A percentile compares a stretch with the other conserved stretches of the same genome.
phyloP scores from a whole-genome alignment of 2,888 invertebrate genomes.

The Megaustenia siamemsis region DNA sequence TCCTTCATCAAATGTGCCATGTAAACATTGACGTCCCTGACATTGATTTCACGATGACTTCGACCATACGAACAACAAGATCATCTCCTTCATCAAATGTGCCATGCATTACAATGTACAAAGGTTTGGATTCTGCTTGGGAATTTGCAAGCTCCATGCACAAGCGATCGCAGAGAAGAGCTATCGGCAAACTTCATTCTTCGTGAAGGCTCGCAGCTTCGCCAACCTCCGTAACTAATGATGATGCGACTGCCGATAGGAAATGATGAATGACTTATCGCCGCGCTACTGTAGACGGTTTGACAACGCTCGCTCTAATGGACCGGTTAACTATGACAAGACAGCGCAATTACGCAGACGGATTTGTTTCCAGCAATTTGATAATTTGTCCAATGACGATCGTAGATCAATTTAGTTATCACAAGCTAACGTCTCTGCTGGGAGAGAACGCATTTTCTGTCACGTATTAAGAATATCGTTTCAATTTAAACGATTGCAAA shows the following conservation, averaged over 20 bases:
- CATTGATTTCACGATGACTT: too few species aligned
- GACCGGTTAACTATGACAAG: not conserved
- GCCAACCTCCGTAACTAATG: not conserved
- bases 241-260: not conserved
- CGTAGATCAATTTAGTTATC: too few species aligned
- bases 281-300: not conserved
- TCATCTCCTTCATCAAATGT: too few species aligned
- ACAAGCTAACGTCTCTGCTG: too few species aligned
- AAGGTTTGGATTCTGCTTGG: not conserved
- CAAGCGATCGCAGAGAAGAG: not conserved
- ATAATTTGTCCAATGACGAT: not conserved
- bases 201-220: not conserved
- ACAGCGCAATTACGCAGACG: not conserved
- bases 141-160: not conserved
- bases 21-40: too few species aligned
- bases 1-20: too few species aligned
- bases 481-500: not conserved
- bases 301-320: not conserved
- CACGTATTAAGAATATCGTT: not conserved
- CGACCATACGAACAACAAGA: too few species aligned
- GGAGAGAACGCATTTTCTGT: not conserved
- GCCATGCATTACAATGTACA: not conserved
- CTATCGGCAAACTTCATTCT: not conserved
- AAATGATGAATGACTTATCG: conserved; percentile 1
- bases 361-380: not conserved